Base-by-base conservation (phyloP, 2,888 invertebrate genomes). In the Stenichneumon culpator region DNA sequence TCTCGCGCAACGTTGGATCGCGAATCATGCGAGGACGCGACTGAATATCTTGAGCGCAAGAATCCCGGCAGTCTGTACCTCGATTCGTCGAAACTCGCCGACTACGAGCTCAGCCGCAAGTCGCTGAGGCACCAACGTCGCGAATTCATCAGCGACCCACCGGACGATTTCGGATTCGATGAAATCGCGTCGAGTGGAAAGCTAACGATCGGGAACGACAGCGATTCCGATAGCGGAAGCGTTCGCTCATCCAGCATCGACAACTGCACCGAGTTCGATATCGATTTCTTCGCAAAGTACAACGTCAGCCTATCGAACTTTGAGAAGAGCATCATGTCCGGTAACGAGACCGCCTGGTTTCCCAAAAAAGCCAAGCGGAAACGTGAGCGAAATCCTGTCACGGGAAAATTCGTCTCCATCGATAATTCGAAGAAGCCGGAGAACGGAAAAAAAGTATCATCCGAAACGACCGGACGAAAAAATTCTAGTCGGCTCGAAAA, bases 121-220 rank as follows among this genome's bases (percentile, higher is more conserved):
- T 14, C 70, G 16, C 44, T 16, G 63, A 52, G 36, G 19, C 72
- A 50, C 22, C 67, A 77, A 32, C 79, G 52, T 68, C 68, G 32
- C 9, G 57, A 77, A 4, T 77, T 67, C 50, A 14, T 39, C 22
- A 32, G 36, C 36, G 39, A 52, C 7, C 52, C 50, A 22, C 16
- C 65, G 36, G 84, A 89, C 57, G 89, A 92, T 80, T 92, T 92
- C 86, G 88, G 85, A 68, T 93, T 93, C 79, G 83, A 89, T 67
- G 87, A 90, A 68, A 87, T 88, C 28, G 47, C 84, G 3, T 70
- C 88, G 1, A 86, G 89, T 77, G 93, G 93, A 2, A 91, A 88
- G 86, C 85, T 93, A 50, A 57, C 83, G 0, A 54, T 79, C n/a
- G 25, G 6, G 2, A 60, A 75, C 6, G 83, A 89, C n/a, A 79